Conservation (phyloP, 2,888 invertebrate genomes). For the Trilocha varians region DNA sequence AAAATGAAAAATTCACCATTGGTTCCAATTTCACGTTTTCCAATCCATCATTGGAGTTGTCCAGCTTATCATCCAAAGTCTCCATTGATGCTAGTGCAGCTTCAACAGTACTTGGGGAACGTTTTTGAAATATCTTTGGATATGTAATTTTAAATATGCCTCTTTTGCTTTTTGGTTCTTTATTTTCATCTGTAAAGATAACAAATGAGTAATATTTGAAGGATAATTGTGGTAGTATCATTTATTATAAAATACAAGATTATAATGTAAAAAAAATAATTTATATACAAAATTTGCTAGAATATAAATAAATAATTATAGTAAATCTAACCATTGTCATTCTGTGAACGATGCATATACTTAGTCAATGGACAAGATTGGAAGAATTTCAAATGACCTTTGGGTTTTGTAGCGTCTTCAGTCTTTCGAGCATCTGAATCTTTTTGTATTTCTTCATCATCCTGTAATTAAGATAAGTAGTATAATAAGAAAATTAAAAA, state of each 20-base stretch:
- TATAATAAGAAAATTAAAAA: no score
- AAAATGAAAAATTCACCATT: conserved; percentile 38
- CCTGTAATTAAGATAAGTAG: conserved; percentile 22
- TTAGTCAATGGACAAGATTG: conserved; percentile 55
- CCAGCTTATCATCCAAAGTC: conserved; percentile 83
- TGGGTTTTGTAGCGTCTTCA: conserved; percentile 48
- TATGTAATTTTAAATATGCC: conserved; percentile 45
- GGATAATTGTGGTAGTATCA: no score
- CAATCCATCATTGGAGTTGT: conserved; percentile 81
- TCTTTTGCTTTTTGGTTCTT: conserved; percentile 18
- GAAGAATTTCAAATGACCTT: conserved; percentile 50
- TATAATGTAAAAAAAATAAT: neutral
- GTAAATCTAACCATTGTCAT: conserved; percentile 38
- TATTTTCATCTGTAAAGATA: conserved; percentile 26
- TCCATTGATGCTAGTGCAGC: conserved; percentile 87
- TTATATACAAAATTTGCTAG: neutral
- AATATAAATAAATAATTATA: conserved; percentile 4
- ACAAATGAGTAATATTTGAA: neutral
- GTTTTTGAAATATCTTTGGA: conserved; percentile 72
- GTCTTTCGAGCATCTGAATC: conserved; percentile 49
- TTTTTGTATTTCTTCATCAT: conserved; percentile 57
- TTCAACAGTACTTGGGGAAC: conserved; percentile 70
- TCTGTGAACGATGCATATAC: conserved; percentile 46
- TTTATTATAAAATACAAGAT: no score
- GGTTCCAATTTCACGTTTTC: conserved; percentile 80